Conservation (phyloP, 2,113 vertebrate genomes). For the Desmodus rotundus region DNA sequence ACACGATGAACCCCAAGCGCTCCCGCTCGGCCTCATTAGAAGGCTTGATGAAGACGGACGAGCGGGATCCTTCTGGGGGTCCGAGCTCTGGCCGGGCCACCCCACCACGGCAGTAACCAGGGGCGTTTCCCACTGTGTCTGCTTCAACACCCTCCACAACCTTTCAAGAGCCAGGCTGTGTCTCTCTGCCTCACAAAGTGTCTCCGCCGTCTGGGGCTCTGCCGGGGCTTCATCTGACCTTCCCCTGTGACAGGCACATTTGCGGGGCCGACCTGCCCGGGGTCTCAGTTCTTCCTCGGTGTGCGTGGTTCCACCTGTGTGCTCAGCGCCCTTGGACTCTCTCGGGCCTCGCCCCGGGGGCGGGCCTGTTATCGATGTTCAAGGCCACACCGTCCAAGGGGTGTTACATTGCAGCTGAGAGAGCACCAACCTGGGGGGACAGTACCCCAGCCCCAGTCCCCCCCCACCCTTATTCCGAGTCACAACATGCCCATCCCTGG, state of each 20-base stretch:
- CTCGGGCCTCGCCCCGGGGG: accelerated
- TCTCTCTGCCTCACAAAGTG: accelerated
- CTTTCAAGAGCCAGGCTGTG: accelerated
- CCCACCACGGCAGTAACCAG: not conserved
- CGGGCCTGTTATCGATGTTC: accelerated
- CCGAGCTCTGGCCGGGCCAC: too few species aligned
- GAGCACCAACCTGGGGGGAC: too few species aligned
- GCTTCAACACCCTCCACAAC: too few species aligned
- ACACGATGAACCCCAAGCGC: not conserved
- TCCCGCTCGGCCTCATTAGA: not conserved
- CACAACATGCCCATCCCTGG: accelerated
- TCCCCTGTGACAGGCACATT: accelerated
- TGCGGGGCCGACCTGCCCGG: accelerated
- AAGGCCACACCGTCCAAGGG: accelerated
- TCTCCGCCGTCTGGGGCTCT: accelerated
- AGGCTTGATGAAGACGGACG: not conserved
- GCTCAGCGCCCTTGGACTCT: not conserved
- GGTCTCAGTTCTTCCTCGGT: accelerated
- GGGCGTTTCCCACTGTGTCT: accelerated
- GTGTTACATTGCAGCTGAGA: not conserved
- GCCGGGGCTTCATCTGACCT: not conserved
- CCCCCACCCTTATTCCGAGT: accelerated
- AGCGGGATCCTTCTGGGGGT: too few species aligned
- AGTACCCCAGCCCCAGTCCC: accelerated
- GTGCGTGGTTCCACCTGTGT: accelerated